Conservation (phyloP, 64 coral and sea anemone genomes). For the Pocillopora verrucosa region DNA sequence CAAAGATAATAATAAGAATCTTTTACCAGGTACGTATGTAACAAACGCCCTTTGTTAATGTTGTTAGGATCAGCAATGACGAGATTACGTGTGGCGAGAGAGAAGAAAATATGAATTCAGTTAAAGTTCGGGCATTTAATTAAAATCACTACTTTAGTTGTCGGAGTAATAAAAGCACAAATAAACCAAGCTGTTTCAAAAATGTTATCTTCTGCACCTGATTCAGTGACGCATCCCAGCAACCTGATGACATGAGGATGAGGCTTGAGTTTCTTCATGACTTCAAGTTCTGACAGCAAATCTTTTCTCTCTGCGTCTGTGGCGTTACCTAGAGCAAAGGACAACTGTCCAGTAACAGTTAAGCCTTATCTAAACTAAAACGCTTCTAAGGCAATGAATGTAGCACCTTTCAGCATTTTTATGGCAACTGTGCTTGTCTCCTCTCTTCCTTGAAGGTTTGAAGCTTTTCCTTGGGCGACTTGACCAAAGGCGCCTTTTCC, state of each 20-base stretch:
- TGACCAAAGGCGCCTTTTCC: conserved; percentile 43
- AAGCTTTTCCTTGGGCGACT: conserved; percentile 23
- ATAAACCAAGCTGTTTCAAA: too few relatives aligned
- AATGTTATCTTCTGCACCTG: background rate
- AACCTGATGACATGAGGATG: conserved; percentile 31
- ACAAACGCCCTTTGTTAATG: too few relatives aligned
- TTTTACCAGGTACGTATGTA: too few relatives aligned
- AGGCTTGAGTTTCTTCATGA: conserved; percentile 33
- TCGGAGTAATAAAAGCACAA: too few relatives aligned
- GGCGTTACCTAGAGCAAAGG: background rate
- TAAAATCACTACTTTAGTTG: too few relatives aligned
- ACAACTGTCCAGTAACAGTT: too few relatives aligned
- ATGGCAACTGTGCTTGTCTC: conserved; percentile 23
- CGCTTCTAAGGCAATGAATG: background rate
- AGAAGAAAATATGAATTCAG: too few relatives aligned
- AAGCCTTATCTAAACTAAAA: too few relatives aligned
- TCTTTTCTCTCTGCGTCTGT: background rate
- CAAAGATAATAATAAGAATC: too few relatives aligned
- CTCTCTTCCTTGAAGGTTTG: background rate
- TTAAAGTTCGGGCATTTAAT: too few relatives aligned
- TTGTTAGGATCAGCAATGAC: too few relatives aligned
- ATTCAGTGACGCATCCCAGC: conserved; percentile 39
- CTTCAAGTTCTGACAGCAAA: conserved; percentile 34
- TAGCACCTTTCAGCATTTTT: conserved; percentile 37
- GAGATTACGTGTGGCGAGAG: too few relatives aligned